These are phyloP conservation scores for Anguilla rostrata DNA, from an alignment of 2,113 vertebrate species.

Conservation along the genomic window DNA sequence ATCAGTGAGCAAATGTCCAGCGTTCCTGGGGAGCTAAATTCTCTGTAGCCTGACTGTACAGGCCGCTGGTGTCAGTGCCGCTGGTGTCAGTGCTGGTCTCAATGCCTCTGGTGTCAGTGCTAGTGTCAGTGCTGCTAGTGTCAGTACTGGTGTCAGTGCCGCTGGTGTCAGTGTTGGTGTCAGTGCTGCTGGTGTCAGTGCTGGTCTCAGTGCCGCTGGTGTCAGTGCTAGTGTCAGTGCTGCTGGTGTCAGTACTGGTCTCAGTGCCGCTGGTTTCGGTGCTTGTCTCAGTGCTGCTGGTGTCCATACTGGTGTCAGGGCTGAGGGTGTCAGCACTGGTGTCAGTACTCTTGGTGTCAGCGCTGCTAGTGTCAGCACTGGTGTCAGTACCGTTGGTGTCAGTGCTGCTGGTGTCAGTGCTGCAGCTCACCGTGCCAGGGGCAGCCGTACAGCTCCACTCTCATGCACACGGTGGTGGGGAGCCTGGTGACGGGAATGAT, in stretches of 20 bases:
- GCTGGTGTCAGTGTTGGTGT: neutral
- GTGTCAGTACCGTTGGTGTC: neutral
- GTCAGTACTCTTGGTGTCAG: no score
- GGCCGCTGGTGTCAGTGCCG: neutral
- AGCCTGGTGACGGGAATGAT: constrained; percentile 78
- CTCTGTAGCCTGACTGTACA: no score
- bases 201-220: neutral
- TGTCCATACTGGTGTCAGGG: neutral
- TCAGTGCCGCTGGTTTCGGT: neutral
- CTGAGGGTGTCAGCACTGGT: no score
- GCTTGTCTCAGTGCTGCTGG: constrained; percentile 62
- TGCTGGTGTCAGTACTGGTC: neutral
- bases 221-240: constrained; percentile 62
- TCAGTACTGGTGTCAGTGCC: neutral
- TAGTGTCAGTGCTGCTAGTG: neutral
- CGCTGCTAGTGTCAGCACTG: no score
- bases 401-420: neutral
- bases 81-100: neutral
- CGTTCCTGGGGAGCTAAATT: neutral
- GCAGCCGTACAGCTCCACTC: constrained; percentile 89
- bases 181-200: neutral
- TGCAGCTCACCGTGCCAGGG: constrained; percentile 76
- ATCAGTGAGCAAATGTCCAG: neutral
- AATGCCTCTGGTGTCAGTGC: neutral
- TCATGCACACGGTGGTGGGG: constrained; percentile 83